Evolutionary conservation across 2,888 invertebrate species (phyloP), one percentile per base, ranked within the genome.

Genomic region (Scaptomyza reducta): DNA sequence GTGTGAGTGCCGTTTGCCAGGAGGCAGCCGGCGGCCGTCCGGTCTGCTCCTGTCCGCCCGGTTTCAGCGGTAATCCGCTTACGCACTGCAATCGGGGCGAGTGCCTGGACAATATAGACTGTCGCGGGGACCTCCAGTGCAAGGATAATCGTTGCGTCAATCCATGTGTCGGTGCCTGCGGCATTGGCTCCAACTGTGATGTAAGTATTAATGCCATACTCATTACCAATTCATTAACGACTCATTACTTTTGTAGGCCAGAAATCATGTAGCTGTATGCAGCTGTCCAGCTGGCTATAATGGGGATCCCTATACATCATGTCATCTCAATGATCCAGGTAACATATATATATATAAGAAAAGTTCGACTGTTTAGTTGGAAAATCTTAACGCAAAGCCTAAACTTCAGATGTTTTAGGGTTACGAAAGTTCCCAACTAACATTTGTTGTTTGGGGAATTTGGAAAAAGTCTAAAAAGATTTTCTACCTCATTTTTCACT

Each of bases 51-150:
- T 96, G 96, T 82, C 93, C 96, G 73, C 94, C 96, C 10, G 95
- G 96, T 1, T 94, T 96, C 90, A 95, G 95, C 75, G 97, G 97
- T 31, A 96, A 97, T 91, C 96, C 97, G 0, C 92, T 96, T 65
- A 92, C 93, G 1, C 93, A 94, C 77, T 97, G 97, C 90, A 93
- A 94, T 82, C 94, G 94, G 74, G 95, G 95, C 51, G 96, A 96
- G 88, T 96, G 96, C 87, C 91, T 94, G 93, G 96, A 95, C 56
- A 95, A 96, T 90, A 93, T 94, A 61, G 97, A 97, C 88, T 97
- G 97, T 88, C 93, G 95, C 16, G 93, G 93, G 27, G 94, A 94
- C 89, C 93, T 94, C 81, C 94, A 95, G 22, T 97, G 97, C 89
- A 94, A 94, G 63, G 95, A 95, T 90, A 95, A 95, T 86, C 94